Conservation (phyloP, 2,888 invertebrate genomes). For the Chrysolina americana region DNA sequence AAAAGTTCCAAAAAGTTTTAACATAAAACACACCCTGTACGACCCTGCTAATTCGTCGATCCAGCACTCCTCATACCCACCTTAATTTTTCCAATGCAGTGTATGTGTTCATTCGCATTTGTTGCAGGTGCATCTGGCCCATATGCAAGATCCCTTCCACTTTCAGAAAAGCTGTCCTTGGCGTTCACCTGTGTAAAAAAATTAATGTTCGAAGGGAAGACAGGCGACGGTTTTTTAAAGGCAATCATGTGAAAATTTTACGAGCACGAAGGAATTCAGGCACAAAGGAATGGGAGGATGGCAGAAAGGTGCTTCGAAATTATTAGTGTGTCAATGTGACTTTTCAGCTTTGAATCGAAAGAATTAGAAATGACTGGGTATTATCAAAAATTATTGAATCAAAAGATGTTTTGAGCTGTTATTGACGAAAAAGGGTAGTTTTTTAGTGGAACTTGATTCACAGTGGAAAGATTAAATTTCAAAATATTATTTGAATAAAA, state of each 20-base stretch:
- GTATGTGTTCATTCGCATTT: conserved; percentile 18
- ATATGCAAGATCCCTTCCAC: conserved; percentile 17
- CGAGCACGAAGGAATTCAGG: conserved; percentile 6
- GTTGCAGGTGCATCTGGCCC: conserved; percentile 27
- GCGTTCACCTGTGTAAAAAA: conserved; percentile 38
- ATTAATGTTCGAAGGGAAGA: conserved; percentile 21
- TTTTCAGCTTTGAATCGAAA: conserved; percentile 10
- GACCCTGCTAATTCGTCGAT: no score
- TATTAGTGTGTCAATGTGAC: conserved; percentile 1
- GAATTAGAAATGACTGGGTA: not conserved
- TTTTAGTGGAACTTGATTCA: not conserved
- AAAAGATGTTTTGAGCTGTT: not conserved
- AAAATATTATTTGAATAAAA: not conserved
- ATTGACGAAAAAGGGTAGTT: not conserved
- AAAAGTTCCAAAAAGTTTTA: no score
- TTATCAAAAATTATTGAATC: not conserved
- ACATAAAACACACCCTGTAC: no score
- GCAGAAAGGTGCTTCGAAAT: conserved; percentile 22
- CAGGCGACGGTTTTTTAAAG: conserved; percentile 21
- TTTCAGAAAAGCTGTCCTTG: conserved; percentile 27
- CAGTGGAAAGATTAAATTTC: not conserved
- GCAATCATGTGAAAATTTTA: conserved; percentile 39
- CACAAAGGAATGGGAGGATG: conserved; percentile 18
- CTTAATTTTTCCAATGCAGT: not conserved
- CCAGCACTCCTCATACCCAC: not conserved